Evolutionary conservation across 1,140 invertebrate species (phyloP), one percentile per base, ranked within the genome.

Genomic region (Euschistus heros): DNA sequence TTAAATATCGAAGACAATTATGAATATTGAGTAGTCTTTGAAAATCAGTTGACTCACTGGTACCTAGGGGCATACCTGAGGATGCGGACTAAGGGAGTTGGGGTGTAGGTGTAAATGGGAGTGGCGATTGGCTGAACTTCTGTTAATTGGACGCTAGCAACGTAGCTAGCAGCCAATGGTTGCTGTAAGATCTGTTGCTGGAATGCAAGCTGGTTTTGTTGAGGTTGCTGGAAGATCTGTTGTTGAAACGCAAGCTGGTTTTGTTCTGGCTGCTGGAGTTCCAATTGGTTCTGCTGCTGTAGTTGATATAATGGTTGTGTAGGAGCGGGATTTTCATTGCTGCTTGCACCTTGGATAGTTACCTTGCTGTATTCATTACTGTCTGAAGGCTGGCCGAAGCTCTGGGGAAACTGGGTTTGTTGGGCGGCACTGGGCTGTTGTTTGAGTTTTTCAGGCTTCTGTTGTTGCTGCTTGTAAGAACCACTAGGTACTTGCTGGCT

Each of bases 121-220:
- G 69, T 68, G 6, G 63, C 44, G 57, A 72, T 71, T 6, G 71
- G 71, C 24, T 69, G 65, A 0, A 72, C 71, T 26, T 72, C 71
- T n/a, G 68, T 62, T 66, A 71, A 72, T 61, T 71, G 69, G 22
- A 72, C 62, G 14, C 69, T 69, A 50, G 71, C 70, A 10, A 69
- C 67, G 42, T 55, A 63, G 17, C 33, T 44, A 13, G 26, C 65
- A 20, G 64, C 46, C 24, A 18, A 2, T 22, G 30, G 46, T 8
- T 27, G 46, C 42, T 37, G 55, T 17, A 54, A 8, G 18, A 54
- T 54, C 50, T 54, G 50, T n/a, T 22, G 18, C 13, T 54, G 50
- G 24, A 54, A 26, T n/a, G 33, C 33, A 1, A 50, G 6, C 47
- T 50, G 47, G 22, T 6, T 22, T 50, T 50, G 47, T 50, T 50